Base-by-base conservation (phyloP, 2,113 vertebrate species). In the Pluvialis apricaria region DNA sequence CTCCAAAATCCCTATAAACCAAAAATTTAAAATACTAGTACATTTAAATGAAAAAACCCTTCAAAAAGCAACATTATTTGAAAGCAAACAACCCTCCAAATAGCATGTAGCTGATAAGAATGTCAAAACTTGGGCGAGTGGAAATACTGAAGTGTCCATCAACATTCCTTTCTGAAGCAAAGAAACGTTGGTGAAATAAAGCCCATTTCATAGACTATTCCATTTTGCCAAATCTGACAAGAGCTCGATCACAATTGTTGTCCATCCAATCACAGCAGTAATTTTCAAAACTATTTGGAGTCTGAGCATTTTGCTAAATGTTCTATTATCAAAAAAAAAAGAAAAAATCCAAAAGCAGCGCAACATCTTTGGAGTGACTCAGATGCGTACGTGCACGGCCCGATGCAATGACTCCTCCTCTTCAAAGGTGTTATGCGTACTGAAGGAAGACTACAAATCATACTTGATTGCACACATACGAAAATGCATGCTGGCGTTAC, bases 41-140 rank as follows among this genome's bases (percentile, higher is more conserved):
- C 4, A 31, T 55, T 42, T 62, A 62, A 82, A 83, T 31, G 10
- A 77, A 62, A 36, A 79, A 36, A 34, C 5, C 4, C 40, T 40
- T 52, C 24, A 68, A 81, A 94, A 93, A 55, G 54, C 79, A 94
- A 5, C 38, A 52, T 14, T 13, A 20, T 25, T 76, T 66, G 57
- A 58, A 90, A 86, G 75, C 76, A 96, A 90, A 60, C 40, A 87
- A 34, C 18, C 44, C 55, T 79, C 57, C 78, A 94, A 82, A 95
- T 4, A 92, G 66, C 79, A 90, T 66, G 52, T 0, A 85, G 58
- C 52, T 86, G 75, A 62, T 36, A 81, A 78, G 70, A 79, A 76
- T 22, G 54, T 82, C 92, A 88, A 90, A 95, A 88, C 82, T 79
- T 1, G 57, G 78, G 65, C 84, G 85, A 90, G 62, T 15, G 36